Base-by-base conservation (phyloP, 2,888 invertebrate genomes). In the Latheticus oryzae region DNA sequence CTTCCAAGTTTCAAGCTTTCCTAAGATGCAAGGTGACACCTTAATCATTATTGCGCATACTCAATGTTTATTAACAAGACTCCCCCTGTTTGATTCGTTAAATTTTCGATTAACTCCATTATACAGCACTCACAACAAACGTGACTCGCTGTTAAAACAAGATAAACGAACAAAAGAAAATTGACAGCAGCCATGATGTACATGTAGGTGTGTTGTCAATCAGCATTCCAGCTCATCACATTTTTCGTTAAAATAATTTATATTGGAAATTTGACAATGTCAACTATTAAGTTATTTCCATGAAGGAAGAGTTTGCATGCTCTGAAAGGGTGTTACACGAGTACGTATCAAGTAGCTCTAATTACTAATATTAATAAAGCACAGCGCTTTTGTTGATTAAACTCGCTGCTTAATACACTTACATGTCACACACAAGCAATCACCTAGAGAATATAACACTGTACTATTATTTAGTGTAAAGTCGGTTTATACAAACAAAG, bases 381-480 rank as follows among this genome's bases (percentile, higher is more conserved):
- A 64, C 58, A 38, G 55, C 57, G 68, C 61, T 62, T 64, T 67
- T 60, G 62, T 61, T 64, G 66, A 69, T 70, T 67, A 70, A 58
- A 59, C 53, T 63, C 45, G 52, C 63, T 65, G 63, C 61, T 61
- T 66, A 67, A 66, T 67, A 62, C 64, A 64, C 60, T 64, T 62
- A 52, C 50, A 67, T 65, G 69, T 69, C 69, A 69, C 65, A 63
- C 62, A 63, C 67, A 67, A 68, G 67, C 67, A 68, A 67, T 66
- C 67, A 66, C 66, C 66, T 61, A 65, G 64, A 66, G 64, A 21
- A n/a, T n/a, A n/a, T n/a, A n/a, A n/a, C n/a, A n/a, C n/a, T n/a
- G n/a, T n/a, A n/a, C n/a, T n/a, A n/a, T n/a, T n/a, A n/a, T n/a
- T n/a, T n/a, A n/a, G n/a, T n/a, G n/a, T n/a, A n/a, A n/a, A n/a